Evolutionary conservation across 2,888 invertebrate genomes (phyloP).

Genomic region (Empis stercorea): DNA sequence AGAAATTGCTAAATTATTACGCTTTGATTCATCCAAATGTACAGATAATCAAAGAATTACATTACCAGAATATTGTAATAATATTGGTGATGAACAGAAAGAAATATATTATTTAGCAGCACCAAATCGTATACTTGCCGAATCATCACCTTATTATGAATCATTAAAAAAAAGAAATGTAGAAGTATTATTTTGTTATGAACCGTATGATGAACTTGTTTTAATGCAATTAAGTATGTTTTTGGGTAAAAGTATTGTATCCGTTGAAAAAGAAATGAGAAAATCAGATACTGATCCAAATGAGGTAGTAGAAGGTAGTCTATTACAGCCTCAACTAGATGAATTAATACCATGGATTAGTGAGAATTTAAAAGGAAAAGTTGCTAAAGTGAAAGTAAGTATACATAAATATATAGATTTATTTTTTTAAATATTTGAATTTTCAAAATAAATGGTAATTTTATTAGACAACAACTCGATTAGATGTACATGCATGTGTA

Average conservation of each 20-base stretch:
- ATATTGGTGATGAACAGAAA: constrained; percentile 63
- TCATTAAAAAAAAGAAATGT: constrained; percentile 74
- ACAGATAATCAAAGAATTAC: constrained; percentile 58
- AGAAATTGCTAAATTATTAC: constrained; percentile 73
- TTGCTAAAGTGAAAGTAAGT: constrained; percentile 58
- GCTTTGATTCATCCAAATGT: constrained; percentile 82
- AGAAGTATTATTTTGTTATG: constrained; percentile 91
- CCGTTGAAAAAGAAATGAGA: constrained; percentile 89
- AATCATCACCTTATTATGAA: constrained; percentile 91
- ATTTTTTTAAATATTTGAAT: neutral
- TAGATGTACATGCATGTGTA: constrained; percentile 87
- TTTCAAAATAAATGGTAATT: too few relatives aligned
- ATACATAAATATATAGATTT: neutral
- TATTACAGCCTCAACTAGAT: constrained; percentile 63
- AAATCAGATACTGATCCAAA: constrained; percentile 43
- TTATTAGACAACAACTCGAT: constrained; percentile 50
- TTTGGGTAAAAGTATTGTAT: constrained; percentile 59
- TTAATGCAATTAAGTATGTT: constrained; percentile 73
- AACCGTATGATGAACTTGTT: constrained; percentile 93
- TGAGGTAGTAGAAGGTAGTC: constrained; percentile 51
- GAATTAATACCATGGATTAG: constrained; percentile 69
- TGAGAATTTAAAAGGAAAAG: constrained; percentile 61
- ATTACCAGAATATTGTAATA: constrained; percentile 63
- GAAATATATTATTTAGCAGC: constrained; percentile 88
- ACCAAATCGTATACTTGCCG: constrained; percentile 86